Conservation (phyloP, 2,888 invertebrate genomes). For the Xanthorhoe spadicearia region DNA sequence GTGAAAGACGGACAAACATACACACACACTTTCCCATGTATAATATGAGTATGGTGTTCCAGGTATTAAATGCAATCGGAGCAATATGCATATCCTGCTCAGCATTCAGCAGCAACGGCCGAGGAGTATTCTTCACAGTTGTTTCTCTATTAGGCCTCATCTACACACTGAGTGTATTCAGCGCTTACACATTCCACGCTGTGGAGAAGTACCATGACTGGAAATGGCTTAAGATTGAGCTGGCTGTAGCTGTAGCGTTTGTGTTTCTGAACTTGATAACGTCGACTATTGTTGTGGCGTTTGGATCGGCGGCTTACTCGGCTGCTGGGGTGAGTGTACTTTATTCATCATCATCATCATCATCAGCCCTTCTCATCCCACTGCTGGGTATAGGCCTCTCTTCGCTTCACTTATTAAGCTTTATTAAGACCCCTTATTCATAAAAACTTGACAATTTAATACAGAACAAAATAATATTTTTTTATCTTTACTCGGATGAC, state of each 20-base stretch:
- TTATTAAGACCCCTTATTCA: too few relatives aligned
- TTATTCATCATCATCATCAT: too few relatives aligned
- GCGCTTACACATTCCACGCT: constrained; percentile 92
- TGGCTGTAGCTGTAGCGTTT: constrained; percentile 89
- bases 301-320: constrained; percentile 85
- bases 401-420: too few relatives aligned
- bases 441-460: too few relatives aligned
- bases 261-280: constrained; percentile 90
- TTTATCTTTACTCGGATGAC: too few relatives aligned
- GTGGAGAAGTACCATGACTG: constrained; percentile 92
- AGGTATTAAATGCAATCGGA: constrained; percentile 89
- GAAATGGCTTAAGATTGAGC: constrained; percentile 94
- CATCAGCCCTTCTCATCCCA: too few relatives aligned
- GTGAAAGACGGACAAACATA: too few relatives aligned
- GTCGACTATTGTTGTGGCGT: constrained; percentile 88
- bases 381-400: too few relatives aligned
- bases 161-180: constrained; percentile 89
- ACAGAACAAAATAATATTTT: too few relatives aligned
- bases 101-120: constrained; percentile 83
- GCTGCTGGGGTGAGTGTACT: constrained; percentile 90
- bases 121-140: constrained; percentile 90
- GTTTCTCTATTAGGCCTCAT: constrained; percentile 92
- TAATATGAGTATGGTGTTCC: constrained; percentile 54
- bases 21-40: too few relatives aligned
- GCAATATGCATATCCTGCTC: constrained; percentile 92